Conservation (phyloP, 2,888 invertebrate genomes). For the Alloplasta piceator region DNA sequence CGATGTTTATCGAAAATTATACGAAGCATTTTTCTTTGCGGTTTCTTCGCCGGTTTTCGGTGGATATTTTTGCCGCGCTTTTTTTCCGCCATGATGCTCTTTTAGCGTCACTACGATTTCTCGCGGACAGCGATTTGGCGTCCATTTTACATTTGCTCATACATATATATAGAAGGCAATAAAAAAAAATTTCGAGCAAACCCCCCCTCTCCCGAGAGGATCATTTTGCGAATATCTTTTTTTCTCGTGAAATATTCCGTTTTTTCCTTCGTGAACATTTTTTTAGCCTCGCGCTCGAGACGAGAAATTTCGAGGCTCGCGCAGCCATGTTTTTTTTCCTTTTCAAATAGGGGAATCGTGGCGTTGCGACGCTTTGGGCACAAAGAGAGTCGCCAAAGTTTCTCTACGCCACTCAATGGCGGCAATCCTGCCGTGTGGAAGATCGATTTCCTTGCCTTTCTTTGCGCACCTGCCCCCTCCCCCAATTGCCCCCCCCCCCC, state of each 20-base stretch:
- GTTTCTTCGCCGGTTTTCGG: background rate
- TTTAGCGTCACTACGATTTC: background rate
- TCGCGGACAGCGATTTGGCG: constrained; percentile 20
- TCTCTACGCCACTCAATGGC: constrained; percentile 63
- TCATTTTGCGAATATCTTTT: background rate
- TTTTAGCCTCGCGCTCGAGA: background rate
- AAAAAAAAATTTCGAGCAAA: background rate
- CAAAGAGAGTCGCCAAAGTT: background rate
- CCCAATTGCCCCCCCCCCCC: background rate
- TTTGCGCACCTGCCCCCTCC: constrained; percentile 13
- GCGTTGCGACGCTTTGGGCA: constrained; percentile 1
- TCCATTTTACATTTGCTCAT: constrained; percentile 36
- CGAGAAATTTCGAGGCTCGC: background rate
- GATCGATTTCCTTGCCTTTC: constrained; percentile 52
- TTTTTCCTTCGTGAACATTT: background rate
- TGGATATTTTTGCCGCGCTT: constrained; percentile 33
- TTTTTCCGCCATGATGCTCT: constrained; percentile 11
- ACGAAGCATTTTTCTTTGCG: background rate
- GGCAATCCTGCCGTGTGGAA: constrained; percentile 44
- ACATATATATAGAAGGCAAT: constrained; percentile 17
- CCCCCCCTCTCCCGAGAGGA: background rate
- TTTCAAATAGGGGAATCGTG: constrained; percentile 34
- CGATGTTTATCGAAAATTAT: background rate
- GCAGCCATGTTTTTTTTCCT: background rate
- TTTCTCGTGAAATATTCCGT: background rate